Evolutionary conservation across 92 coral and sea anemone genomes (phyloP), one percentile per base, ranked within the genome.

Genomic region (Epizoanthus stellaris): DNA sequence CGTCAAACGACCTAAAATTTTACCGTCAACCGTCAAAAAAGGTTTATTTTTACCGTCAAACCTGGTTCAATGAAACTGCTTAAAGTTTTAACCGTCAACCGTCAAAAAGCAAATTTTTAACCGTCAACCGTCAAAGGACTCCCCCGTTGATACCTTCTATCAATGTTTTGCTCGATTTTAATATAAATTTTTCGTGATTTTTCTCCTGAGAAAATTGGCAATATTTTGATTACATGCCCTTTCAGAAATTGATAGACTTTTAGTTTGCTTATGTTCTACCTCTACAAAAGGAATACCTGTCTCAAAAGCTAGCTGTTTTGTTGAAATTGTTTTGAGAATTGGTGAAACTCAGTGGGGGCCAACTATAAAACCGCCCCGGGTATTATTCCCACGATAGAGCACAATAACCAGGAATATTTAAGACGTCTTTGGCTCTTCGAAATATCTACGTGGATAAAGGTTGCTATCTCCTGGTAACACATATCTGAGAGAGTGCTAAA

Each of bases 381-480:
- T 79, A 62, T 19, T 62, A 79, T 79, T 79, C 83, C 83, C 83
- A 79, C 83, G 83, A 79, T 64, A 79, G 10, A 79, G 45, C 71
- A 79, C 73, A 79, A 79, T 79, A 79, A 43, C 70, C 64, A 10
- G 10, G 53, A 47, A 12, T 42, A 11, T 42, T 43, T 40, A 21
- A 64, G 65, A 3, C 25, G 3, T 79, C 11, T 59, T 63, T 20
- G 43, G n/a, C 12, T 79, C 65, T 40, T 63, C 17, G 2, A 60
- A 34, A 62, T 38, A 34, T 39, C 19, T 19, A 40, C 62, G 36
- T 60, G 42, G 19, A n/a, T 60, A 21, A 39, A 62, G 59, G n/a
- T 17, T 19, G 10, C 5, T 62, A 64, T 42, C 23, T 16, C 23
- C 25, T 40, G 20, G 61, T 57, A 57, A 5, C 40, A 75, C 34